These are phyloP conservation scores for Cephus runcator DNA, from an alignment of 2,888 invertebrate genomes.

Conservation along the genomic window DNA sequence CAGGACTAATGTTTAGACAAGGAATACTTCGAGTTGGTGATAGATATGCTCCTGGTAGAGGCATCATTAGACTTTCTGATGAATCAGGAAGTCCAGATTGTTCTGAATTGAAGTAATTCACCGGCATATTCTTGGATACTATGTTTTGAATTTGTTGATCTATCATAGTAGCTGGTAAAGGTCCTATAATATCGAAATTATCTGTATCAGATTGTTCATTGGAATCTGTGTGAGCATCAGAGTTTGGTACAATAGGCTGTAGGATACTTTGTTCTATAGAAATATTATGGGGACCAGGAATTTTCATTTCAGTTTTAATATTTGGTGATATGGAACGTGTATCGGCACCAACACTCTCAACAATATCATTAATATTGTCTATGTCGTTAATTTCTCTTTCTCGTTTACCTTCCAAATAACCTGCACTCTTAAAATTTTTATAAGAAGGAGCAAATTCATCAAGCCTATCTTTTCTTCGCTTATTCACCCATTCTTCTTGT, in stretches of 20 bases:
- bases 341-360: not conserved
- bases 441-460: constrained; percentile 81
- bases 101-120: not conserved
- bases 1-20: too few species aligned
- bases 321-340: not conserved
- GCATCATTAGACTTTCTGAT: not conserved
- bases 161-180: constrained; percentile 33
- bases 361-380: constrained; percentile 10
- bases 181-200: constrained; percentile 39
- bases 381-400: not conserved
- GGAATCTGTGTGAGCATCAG: not conserved
- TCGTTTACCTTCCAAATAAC: constrained; percentile 23
- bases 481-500: constrained; percentile 82
- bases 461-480: constrained; percentile 77
- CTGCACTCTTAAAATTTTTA: constrained; percentile 45
- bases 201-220: constrained; percentile 26
- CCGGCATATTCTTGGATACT: not conserved
- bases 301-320: not conserved
- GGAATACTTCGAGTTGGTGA: too few species aligned
- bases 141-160: too few species aligned
- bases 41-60: not conserved
- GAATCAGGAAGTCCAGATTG: not conserved
- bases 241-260: not conserved
- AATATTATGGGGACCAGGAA: not conserved
- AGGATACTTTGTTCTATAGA: not conserved